Conservation (phyloP, 2,113 vertebrate genomes). For the Prionailurus viverrinus region DNA sequence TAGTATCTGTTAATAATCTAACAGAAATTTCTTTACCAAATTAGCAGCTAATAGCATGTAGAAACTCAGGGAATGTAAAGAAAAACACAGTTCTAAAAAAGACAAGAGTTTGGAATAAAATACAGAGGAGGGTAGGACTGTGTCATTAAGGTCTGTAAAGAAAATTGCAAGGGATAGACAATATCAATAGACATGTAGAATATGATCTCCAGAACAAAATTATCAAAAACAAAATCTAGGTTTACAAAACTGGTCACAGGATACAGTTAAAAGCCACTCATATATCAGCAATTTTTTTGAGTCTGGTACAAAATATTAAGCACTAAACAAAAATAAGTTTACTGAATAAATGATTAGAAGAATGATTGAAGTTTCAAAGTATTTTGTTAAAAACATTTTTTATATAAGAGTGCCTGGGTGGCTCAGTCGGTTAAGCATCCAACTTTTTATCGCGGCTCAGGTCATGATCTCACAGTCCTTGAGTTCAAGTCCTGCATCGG, state of each 20-base stretch:
- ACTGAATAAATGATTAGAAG: background rate
- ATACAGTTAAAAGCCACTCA: background rate
- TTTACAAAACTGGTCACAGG: background rate
- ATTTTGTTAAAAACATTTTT: background rate
- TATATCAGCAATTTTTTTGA: background rate
- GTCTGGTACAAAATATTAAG: background rate
- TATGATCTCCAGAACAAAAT: background rate
- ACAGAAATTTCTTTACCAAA: slow-evolving; percentile 14
- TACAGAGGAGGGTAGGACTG: background rate
- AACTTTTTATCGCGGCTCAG: too few relatives aligned
- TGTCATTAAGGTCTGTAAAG: background rate
- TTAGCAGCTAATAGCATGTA: background rate
- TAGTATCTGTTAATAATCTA: slow-evolving; percentile 14
- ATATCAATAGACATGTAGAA: background rate
- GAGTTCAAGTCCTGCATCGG: too few relatives aligned
- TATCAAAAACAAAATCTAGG: slow-evolving; percentile 16
- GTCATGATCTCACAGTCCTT: too few relatives aligned
- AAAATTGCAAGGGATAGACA: background rate
- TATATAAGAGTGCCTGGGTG: too few relatives aligned
- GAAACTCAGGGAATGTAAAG: background rate
- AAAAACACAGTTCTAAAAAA: background rate
- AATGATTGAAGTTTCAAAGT: background rate
- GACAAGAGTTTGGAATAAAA: background rate
- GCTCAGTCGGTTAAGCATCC: too few relatives aligned
- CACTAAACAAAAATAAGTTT: background rate